Base-by-base conservation (phyloP, 2,113 vertebrate genomes). In the Scatophagus argus region DNA sequence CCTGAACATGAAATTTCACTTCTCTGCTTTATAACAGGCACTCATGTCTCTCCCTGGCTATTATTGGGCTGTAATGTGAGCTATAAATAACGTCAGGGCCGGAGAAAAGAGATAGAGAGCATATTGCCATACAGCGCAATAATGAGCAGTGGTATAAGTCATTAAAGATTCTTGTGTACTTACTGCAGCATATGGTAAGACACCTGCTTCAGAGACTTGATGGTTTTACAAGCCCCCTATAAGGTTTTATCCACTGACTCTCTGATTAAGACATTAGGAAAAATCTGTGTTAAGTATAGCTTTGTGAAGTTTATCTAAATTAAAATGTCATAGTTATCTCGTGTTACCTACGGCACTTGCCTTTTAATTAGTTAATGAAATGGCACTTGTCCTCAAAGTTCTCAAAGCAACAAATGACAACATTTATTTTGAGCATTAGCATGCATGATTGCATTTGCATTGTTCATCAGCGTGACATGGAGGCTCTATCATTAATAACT, bases 121-220 rank as follows among this genome's bases (percentile, higher is more conserved):
- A 73, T 44, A 29, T 41, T 70, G 81, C 77, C 72, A 67, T 59
- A 54, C 72, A 81, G 80, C 79, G 66, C 74, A 49, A 60, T 72
- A 81, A 89, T 34, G 64, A 90, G 78, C 10, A 1, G 59, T 55
- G 71, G 70, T 85, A 70, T 62, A 79, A 87, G 80, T 86, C 89
- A 78, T 91, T 89, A 77, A 73, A 88, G 68, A 81, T 71, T 87
- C 83, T 77, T 67, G 51, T 87, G 59, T 81, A 88, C 89, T 85
- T 84, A 81, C 85, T 73, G 75, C 76, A 88, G 85, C 93, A 94
- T 91, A 93, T 93, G 92, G 82, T 71, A 9, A 71, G 75, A 83
- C 92, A 93, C 89, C 91, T 93, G 89, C 89, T 83, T 79, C 73
- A 41, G 87, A 89, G 64, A 87, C 56, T 38, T 38, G 43, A 46